These are phyloP conservation scores for Orchesellides sinensis DNA, from an alignment of 2,888 invertebrate genomes.

Conservation along the genomic window DNA sequence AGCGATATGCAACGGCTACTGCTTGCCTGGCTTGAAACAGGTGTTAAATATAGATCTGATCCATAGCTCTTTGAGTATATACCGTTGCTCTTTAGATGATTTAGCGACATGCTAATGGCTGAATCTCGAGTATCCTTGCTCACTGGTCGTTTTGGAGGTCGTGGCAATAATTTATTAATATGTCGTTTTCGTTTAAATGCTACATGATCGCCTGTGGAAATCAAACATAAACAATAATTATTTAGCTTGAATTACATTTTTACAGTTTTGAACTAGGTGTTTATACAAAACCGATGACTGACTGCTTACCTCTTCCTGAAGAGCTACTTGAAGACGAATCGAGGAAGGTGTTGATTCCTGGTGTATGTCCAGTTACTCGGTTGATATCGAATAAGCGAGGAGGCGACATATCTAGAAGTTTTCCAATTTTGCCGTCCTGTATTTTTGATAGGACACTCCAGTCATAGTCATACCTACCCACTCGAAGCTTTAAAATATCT, in stretches of 20 bases:
- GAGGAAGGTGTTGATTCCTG: constrained; percentile 40
- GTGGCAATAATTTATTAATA: neutral
- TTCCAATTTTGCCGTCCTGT: neutral
- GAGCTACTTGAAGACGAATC: constrained; percentile 14
- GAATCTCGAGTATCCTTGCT: neutral
- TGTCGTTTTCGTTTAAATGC: neutral
- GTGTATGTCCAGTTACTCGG: constrained; percentile 24
- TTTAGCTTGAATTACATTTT: too few relatives aligned
- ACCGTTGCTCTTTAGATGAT: neutral
- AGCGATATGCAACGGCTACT: neutral
- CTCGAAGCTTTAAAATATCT: neutral
- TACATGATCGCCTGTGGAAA: neutral
- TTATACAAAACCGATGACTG: neutral
- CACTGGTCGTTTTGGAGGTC: neutral
- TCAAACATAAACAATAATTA: neutral
- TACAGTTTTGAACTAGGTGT: too few relatives aligned
- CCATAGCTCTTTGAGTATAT: neutral
- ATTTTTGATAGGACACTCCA: constrained; percentile 39
- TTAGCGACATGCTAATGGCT: too few relatives aligned
- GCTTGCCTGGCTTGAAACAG: neutral
- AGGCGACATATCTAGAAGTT: constrained; percentile 39
- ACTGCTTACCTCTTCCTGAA: neutral
- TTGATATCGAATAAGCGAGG: constrained; percentile 29
- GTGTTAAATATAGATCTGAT: neutral
- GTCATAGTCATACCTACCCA: constrained; percentile 9